phyloP scores from a whole-genome alignment of 2,113 vertebrate species.

The Chaenocephalus aceratus region DNA sequence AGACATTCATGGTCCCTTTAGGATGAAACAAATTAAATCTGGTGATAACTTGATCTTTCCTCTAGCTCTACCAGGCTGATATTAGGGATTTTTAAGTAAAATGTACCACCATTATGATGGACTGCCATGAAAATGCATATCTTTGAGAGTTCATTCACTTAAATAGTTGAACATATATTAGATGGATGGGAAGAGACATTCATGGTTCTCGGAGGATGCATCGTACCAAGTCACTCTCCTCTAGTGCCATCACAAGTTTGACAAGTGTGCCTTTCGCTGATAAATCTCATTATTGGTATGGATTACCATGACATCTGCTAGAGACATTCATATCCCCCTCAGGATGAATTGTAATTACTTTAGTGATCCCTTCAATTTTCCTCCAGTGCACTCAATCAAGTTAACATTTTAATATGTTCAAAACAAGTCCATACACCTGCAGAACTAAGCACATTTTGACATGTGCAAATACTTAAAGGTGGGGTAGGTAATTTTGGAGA shows the following conservation, averaged over 20 bases:
- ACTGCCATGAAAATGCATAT: neutral
- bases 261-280: neutral
- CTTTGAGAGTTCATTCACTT: neutral
- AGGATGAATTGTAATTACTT: too few relatives aligned
- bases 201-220: neutral
- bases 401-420: neutral
- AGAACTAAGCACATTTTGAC: neutral
- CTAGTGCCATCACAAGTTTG: neutral
- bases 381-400: neutral
- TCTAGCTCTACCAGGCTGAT: neutral
- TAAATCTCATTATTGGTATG: neutral
- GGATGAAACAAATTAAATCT: neutral
- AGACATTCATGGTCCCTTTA: too few relatives aligned
- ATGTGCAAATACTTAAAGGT: neutral
- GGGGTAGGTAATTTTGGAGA: too few relatives aligned
- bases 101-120: neutral
- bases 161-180: neutral
- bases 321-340: neutral
- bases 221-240: neutral
- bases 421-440: neutral
- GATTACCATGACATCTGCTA: neutral
- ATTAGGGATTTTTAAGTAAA: neutral
- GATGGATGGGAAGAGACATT: neutral
- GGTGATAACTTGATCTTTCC: neutral
- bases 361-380: neutral